A percentile compares a stretch with the other conserved stretches of the same genome.
These are phyloP conservation scores for Callithrix jacchus DNA, from an alignment of 2,113 vertebrate species.

Conservation along the genomic window DNA sequence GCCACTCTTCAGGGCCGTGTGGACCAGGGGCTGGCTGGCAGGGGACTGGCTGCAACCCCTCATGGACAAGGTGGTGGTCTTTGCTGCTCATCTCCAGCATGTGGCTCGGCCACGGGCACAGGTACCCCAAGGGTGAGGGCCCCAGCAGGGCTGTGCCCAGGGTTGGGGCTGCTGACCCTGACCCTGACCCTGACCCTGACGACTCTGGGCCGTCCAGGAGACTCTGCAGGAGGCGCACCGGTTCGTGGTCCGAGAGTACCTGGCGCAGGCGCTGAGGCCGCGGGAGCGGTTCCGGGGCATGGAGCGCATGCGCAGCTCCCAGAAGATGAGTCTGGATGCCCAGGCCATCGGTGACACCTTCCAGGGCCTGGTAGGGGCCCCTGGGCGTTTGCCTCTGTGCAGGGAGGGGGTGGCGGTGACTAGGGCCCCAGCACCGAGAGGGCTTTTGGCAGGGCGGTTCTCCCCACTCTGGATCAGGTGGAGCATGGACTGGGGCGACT, in stretches of 20 bases:
- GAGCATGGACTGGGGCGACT: not conserved
- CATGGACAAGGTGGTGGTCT: constrained; percentile 30
- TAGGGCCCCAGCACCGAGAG: not conserved
- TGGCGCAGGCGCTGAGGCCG: constrained; percentile 72
- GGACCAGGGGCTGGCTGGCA: constrained; percentile 82
- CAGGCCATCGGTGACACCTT: constrained; percentile 66
- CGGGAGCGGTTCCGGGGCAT: constrained; percentile 56
- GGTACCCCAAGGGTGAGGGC: constrained; percentile 60
- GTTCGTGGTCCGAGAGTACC: constrained; percentile 78
- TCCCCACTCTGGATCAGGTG: not conserved
- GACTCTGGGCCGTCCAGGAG: constrained; percentile 62
- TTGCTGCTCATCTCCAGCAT: constrained; percentile 71
- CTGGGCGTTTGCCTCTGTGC: accelerated
- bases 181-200: not conserved
- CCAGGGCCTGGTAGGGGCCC: constrained; percentile 78
- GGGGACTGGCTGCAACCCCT: constrained; percentile 26
- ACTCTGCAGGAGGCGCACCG: constrained; percentile 79
- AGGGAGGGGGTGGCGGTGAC: not conserved
- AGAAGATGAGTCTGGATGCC: constrained; percentile 81
- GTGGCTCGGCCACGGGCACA: constrained; percentile 66
- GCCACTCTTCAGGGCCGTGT: constrained; percentile 80
- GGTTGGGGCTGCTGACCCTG: accelerated
- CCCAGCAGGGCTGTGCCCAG: not conserved
- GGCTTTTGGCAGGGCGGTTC: accelerated
- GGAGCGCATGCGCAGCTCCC: constrained; percentile 59